Conservation (phyloP, 2,797 vertebrate species). For the Rhadinocentrus ornatus region DNA sequence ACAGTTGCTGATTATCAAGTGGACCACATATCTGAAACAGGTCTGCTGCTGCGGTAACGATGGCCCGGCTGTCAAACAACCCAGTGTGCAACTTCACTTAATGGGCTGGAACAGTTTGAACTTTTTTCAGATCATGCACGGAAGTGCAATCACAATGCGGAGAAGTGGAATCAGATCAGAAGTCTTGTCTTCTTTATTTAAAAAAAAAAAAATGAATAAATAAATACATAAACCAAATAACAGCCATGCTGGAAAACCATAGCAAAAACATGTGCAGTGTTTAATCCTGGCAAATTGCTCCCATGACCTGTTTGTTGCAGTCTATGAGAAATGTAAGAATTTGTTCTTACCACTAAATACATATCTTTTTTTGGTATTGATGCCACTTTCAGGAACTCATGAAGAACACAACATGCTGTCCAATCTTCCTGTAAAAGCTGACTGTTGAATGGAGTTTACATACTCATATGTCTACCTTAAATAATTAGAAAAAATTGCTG, state of each 20-base stretch:
- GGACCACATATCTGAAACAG: constrained; percentile 45
- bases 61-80: constrained; percentile 43
- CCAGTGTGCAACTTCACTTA: constrained; percentile 30
- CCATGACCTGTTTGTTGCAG: background rate
- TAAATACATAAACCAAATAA: constrained; percentile 35
- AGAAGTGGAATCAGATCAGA: constrained; percentile 2
- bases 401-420: background rate
- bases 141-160: constrained; percentile 20
- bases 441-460: background rate
- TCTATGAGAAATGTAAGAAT: background rate
- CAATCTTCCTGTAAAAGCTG: background rate
- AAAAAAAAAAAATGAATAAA: constrained; percentile 40
- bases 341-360: constrained; percentile 48
- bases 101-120: constrained; percentile 38
- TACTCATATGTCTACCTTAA: constrained; percentile 32
- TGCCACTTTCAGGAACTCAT: background rate
- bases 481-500: constrained; percentile 27
- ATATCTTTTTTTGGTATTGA: constrained; percentile 44
- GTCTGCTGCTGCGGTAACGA: constrained; percentile 58
- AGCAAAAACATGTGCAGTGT: constrained; percentile 28
- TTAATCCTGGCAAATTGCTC: constrained; percentile 51
- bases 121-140: constrained; percentile 14
- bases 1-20: constrained; percentile 66
- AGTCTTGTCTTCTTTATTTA: constrained; percentile 34
- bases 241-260: constrained; percentile 49